Conservation (phyloP, 2,888 invertebrate species). For the Pardosa pseudoannulata region DNA sequence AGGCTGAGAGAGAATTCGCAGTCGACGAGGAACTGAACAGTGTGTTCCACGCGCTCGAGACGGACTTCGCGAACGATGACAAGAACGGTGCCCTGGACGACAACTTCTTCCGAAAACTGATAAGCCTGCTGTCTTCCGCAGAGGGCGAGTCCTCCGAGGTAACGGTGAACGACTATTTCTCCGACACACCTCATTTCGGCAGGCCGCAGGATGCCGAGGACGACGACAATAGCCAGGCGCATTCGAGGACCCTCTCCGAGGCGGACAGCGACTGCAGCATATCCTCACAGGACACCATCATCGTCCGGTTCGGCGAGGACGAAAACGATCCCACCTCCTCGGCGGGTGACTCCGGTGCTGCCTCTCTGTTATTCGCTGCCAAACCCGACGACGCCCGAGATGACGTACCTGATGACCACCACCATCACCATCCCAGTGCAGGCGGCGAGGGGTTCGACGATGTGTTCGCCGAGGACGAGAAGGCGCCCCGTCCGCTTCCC, state of each 20-base stretch:
- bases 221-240: constrained; percentile 42
- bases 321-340: constrained; percentile 17
- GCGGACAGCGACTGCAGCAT: constrained; percentile 73
- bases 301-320: constrained; percentile 62
- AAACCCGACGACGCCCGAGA: neutral
- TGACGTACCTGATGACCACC: neutral
- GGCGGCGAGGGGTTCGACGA: constrained; percentile 39
- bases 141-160: constrained; percentile 15
- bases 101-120: constrained; percentile 51
- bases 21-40: constrained; percentile 65
- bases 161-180: constrained; percentile 32
- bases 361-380: neutral
- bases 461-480: constrained; percentile 45
- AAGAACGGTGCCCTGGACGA: constrained; percentile 38
- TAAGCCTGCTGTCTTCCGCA: constrained; percentile 40
- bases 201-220: constrained; percentile 19
- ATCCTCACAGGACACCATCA: constrained; percentile 74
- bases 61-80: constrained; percentile 20
- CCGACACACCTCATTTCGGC: constrained; percentile 36
- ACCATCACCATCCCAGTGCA: neutral
- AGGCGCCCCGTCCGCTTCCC: constrained; percentile 44
- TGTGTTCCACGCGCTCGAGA: constrained; percentile 54
- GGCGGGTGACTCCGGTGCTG: neutral
- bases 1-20: constrained; percentile 65
- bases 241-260: constrained; percentile 60